Evolutionary conservation across 2,888 invertebrate genomes (phyloP), one percentile per base, ranked within the genome.

Genomic region (Drosophila parthenogenetica): DNA sequence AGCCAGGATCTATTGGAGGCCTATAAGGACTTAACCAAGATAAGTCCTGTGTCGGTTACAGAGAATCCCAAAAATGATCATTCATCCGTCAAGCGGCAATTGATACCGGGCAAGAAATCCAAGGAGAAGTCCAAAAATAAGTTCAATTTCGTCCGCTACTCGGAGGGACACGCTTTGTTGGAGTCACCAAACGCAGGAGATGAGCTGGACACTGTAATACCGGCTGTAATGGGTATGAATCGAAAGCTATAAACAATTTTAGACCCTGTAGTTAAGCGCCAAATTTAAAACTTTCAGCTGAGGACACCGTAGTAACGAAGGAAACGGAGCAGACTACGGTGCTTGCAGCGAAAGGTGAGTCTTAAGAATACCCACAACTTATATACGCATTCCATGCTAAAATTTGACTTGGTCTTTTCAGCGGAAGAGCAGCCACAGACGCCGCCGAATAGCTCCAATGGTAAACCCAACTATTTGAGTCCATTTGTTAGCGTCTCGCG

Each of bases 401-500:
- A 29, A 29, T 2, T 29, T 8, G 29, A 29, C 5, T 55, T 0
- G 10, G 11, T 8, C 2, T 8, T 42, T 55, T 22, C 57, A 60
- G 68, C 13, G 16, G 69, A 49, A 2, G 62, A 69, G 19, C 14
- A 14, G 51, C 40, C 45, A 19, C 11, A 16, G 8, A 10, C 68
- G 14, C 69, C 71, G 11, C 50, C 64, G 10, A 62, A 57, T 32
- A 40, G 57, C 5, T 2, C 59, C 1, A 50, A 61, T 0, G 17
- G n/a, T 1, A 79, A 77, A 43, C 68, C 79, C 0, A 91, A 89
- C 49, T 91, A 91, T 63, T 50, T 91, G 3, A 91, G 91, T 63
- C 91, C 94, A 0, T 94, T 92, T 81, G 93, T 94, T 0, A 93
- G 93, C 1, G 90, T 93, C 1, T 93, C 93, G 16, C 91, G 94